These are phyloP conservation scores for Tyto alba DNA, from an alignment of 2,113 vertebrate genomes.

Conservation along the genomic window DNA sequence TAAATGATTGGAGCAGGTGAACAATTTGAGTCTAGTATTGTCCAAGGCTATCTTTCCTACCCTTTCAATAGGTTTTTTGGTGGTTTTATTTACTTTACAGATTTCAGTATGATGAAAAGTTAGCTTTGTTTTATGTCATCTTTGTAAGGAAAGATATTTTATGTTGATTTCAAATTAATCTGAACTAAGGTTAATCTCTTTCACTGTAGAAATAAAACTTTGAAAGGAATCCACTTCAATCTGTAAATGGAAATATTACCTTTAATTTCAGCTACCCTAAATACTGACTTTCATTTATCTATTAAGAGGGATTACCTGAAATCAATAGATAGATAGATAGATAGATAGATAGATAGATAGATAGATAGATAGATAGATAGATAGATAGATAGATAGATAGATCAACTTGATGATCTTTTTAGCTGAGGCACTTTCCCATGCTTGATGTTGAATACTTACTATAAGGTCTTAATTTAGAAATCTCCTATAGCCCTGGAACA, in stretches of 20 bases:
- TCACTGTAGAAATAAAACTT: not conserved
- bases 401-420: no score
- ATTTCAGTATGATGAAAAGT: not conserved
- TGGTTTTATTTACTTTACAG: not conserved
- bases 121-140: not conserved
- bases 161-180: not conserved
- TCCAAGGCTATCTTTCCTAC: not conserved
- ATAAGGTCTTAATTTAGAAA: not conserved
- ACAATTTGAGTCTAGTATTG: not conserved
- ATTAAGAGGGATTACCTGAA: not conserved
- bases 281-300: not conserved
- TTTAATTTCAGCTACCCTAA: not conserved
- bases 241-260: not conserved
- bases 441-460: not conserved
- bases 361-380: no score
- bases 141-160: not conserved
- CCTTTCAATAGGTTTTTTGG: accelerated
- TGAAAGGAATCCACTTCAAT: not conserved
- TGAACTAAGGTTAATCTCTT: not conserved
- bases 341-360: no score
- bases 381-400: no score
- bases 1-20: not conserved
- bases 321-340: not conserved
- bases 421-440: not conserved
- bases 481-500: not conserved